Conservation (phyloP, 2,888 invertebrate species). For the Morpho deidamia region DNA sequence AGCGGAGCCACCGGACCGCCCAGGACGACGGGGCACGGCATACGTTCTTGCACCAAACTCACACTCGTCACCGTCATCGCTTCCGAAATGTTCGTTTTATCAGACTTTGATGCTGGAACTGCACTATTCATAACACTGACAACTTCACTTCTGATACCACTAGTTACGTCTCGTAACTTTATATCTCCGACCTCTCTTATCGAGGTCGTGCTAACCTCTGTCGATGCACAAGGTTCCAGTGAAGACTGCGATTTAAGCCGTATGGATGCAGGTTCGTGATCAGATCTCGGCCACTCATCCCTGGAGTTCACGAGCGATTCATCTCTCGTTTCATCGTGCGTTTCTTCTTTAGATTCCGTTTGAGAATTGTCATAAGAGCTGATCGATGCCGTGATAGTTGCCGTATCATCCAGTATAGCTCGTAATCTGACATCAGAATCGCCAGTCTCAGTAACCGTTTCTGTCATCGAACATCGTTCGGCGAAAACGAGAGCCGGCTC, state of each 20-base stretch:
- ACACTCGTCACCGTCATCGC: constrained; percentile 19
- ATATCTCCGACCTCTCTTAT: constrained; percentile 31
- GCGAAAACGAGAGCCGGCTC: constrained; percentile 38
- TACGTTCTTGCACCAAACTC: constrained; percentile 13
- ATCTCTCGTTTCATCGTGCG: constrained; percentile 29
- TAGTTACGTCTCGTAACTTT: constrained; percentile 5
- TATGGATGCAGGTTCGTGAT: constrained; percentile 34
- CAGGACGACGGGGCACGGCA: constrained; percentile 11
- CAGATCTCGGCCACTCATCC: constrained; percentile 36
- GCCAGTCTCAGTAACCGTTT: constrained; percentile 30
- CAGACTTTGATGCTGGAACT: constrained; percentile 11
- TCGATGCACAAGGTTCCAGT: constrained; percentile 46
- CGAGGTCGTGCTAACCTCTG: constrained; percentile 46
- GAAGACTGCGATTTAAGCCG: constrained; percentile 37
- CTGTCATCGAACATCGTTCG: constrained; percentile 29
- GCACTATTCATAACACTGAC: constrained; percentile 12
- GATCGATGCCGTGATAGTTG: constrained; percentile 23
- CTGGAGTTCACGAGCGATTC: constrained; percentile 13
- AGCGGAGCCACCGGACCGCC: constrained; percentile 79
- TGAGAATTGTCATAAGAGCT: constrained; percentile 34
- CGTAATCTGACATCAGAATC: constrained; percentile 34
- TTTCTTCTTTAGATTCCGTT: constrained; percentile 31
- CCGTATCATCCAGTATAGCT: constrained; percentile 27
- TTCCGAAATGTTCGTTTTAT: constrained; percentile 7
- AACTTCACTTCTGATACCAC: constrained; percentile 9